Evolutionary conservation across 2,113 vertebrate genomes (phyloP), one percentile per base, ranked within the genome.

Genomic region (Callopanchax toddi): DNA sequence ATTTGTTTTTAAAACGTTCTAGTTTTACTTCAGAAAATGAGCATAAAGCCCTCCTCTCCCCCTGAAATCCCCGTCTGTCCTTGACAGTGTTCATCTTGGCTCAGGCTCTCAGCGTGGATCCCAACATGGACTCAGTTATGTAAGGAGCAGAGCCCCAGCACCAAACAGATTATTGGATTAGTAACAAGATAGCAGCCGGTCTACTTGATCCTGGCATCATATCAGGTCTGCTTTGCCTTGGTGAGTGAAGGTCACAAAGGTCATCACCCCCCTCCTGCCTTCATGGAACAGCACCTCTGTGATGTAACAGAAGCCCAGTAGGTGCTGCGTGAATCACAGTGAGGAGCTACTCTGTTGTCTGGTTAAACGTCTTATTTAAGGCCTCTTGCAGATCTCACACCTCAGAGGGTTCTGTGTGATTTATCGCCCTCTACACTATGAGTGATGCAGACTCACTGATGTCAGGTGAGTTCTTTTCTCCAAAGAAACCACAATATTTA

Each of bases 131-230:
- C n/a, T n/a, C 29, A 25, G 48, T 89, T 91, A 88, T 82, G 82
- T 87, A 89, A 89, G 71, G 86, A 89, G 91, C 88, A 54, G 70
- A 64, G 64, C 53, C 46, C 40, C 60, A 12, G 54, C 74, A 74
- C 81, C 84, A 85, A 88, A 67, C 82, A 87, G 83, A 87, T 92
- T 85, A 90, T 65, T 55, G 49, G 86, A 88, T 88, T 78, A 80
- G 89, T 84, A 90, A 90, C 71, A 71, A 77, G 83, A 90, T 84
- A 87, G 81, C 61, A 60, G 46, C 23, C 26, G 44, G 48, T 85
- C 68, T 63, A 86, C 86, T 70, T 79, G 87, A 88, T 89, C 78
- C 60, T 71, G 75, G 70, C 69, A 83, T 63, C 21, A 46, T 61
- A 65, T 59, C 60, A 36, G 48, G 60, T 51, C 42, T 17, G n/a